Base-by-base conservation (phyloP, 2,888 invertebrate species). In the Eristalinus sepulchralis region DNA sequence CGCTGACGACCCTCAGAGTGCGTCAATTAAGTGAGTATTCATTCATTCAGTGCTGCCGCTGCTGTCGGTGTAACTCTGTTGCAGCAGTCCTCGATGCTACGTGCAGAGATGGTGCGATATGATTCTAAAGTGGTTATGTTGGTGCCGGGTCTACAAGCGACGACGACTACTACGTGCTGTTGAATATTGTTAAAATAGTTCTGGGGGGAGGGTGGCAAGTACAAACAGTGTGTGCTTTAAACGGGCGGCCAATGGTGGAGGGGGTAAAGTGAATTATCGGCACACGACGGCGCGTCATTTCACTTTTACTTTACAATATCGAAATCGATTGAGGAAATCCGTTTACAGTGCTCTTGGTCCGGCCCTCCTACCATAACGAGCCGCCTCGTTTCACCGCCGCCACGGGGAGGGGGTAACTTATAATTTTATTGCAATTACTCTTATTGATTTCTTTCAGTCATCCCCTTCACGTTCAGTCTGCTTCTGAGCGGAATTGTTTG, bases 311-410 rank as follows among this genome's bases (percentile, higher is more conserved):
- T 68, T 62, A 70, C 59, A 82, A 79, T 79, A 86, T 83, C 78
- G 75, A 13, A 79, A 86, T 86, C 86, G 86, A 86, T 86, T 86
- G 86, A 83, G 86, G 83, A 86, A 86, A 86, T 83, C 86, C 86
- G 83, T 83, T 86, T 82, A 83, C 71, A 86, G 82, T 73, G 20
- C 82, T 82, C 75, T 82, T 47, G 60, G 78, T 81, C 81, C 66
- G 76, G 72, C 72, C 39, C 53, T 67, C 20, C 4, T 36, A 22
- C 10, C 24, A 27, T 57, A 57, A 57, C 57, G 57, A 57, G 57
- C 57, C 22, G 72, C 60, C 53, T 24, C 22, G 11, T 27, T 24
- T 24, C 9, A 20, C 22, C n/a, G 13, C 22, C 9, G 27, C 20
- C 20, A 17, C 20, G 31, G 34, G 77, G 39, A 57, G 63, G 63